Evolutionary conservation across 2,113 vertebrate genomes (phyloP).

Genomic region (Collichthys lucidus): DNA sequence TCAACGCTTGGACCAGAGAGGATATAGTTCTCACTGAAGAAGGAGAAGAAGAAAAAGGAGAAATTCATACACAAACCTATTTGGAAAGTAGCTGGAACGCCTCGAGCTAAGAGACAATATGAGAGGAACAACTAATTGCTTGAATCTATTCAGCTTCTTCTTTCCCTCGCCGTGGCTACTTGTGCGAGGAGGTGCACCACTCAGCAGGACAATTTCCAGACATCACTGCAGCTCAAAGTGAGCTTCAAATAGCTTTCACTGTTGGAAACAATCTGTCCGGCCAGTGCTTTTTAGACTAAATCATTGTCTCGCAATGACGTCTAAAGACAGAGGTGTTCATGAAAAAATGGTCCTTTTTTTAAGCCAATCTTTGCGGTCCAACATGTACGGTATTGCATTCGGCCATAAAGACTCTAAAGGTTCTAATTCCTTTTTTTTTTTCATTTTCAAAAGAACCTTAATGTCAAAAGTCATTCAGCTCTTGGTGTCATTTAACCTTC

Average conservation of each 20-base stretch:
- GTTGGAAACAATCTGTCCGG: constrained; percentile 57
- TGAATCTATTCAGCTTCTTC: constrained; percentile 41
- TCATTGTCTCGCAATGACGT: constrained; percentile 57
- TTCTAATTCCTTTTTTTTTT: constrained; percentile 65
- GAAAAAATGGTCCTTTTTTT: constrained; percentile 43
- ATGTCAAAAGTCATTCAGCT: constrained; percentile 73
- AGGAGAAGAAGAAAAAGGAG: not conserved
- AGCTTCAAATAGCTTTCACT: constrained; percentile 60
- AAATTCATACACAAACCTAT: constrained; percentile 30
- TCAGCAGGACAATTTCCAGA: constrained; percentile 62
- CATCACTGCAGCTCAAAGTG: constrained; percentile 46
- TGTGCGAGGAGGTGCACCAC: constrained; percentile 35
- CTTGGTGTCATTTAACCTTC: constrained; percentile 80
- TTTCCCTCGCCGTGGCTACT: constrained; percentile 19
- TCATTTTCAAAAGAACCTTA: constrained; percentile 60
- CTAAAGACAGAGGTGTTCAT: constrained; percentile 58
- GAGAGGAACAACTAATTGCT: constrained; percentile 56
- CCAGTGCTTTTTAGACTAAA: constrained; percentile 56
- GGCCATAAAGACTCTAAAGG: constrained; percentile 33
- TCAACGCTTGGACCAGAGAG: constrained; percentile 57
- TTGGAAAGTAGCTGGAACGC: constrained; percentile 5
- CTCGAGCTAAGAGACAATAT: not conserved
- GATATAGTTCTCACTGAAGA: constrained; percentile 25
- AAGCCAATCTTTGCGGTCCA: constrained; percentile 54
- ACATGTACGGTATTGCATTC: constrained; percentile 54